Conservation (phyloP, 2,113 vertebrate genomes). For the Platycercus adscitus region DNA sequence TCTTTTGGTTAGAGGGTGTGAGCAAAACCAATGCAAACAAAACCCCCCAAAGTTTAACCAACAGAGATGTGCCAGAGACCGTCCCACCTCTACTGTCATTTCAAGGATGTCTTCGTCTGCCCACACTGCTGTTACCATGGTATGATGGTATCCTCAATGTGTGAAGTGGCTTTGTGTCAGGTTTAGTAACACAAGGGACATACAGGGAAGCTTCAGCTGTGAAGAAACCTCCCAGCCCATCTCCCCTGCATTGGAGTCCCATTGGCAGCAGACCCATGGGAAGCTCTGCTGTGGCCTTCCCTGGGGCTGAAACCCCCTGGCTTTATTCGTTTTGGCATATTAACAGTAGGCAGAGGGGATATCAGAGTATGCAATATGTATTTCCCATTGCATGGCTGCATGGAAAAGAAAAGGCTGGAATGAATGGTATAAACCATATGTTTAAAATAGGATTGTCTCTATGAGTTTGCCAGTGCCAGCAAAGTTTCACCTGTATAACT, state of each 20-base stretch:
- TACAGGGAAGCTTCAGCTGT: neutral
- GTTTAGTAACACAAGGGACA: neutral
- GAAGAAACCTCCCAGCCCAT: rapidly evolving
- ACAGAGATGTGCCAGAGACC: neutral
- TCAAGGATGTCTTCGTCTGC: neutral
- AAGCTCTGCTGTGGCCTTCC: neutral
- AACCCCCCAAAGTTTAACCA: neutral
- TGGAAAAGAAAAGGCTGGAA: neutral
- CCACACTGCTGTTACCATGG: rapidly evolving
- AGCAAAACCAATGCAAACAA: neutral
- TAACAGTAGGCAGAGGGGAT: neutral
- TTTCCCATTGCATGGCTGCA: neutral
- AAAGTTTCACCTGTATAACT: neutral
- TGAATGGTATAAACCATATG: neutral
- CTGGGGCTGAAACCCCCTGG: neutral
- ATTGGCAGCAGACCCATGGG: neutral
- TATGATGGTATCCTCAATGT: neutral
- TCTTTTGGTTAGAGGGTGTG: neutral
- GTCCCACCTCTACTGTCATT: neutral
- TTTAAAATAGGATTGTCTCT: conserved; percentile 20
- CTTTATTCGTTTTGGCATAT: neutral
- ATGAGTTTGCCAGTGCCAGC: neutral
- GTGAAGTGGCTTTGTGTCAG: neutral
- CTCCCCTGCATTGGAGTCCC: neutral
- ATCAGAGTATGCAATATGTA: neutral